Base-by-base conservation (phyloP, 2,797 vertebrate genomes). In the Periophthalmus magnuspinnatus region DNA sequence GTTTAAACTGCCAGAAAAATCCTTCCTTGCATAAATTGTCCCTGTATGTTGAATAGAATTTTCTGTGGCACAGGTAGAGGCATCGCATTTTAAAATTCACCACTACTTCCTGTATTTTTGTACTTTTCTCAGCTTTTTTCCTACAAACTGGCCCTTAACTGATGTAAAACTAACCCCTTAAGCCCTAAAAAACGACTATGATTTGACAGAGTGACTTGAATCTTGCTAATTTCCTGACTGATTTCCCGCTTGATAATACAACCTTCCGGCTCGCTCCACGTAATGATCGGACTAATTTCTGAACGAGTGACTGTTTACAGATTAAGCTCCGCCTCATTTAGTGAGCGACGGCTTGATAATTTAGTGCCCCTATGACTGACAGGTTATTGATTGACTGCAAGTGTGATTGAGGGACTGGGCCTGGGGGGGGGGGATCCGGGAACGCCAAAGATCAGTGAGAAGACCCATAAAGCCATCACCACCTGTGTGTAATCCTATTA, bases 311-410 rank as follows among this genome's bases (percentile, higher is more conserved):
- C 74, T 69, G 83, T 86, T 86, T 73, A 72, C n/a, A 52, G 47
- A 66, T 62, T 34, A 77, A 74, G 54, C 74, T 68, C 69, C 61
- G 68, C 66, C 74, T 76, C 74, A 87, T 85, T 87, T 86, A 82
- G 54, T 34, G 74, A 78, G 72, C 74, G 79, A 67, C 70, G 81
- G 75, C 62, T 64, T 36, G 70, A 80, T 72, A 70, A 86, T 88
- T 88, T 81, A 78, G 77, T 70, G 77, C 67, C n/a, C 67, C 72
- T 78, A 58, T 78, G 82, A 78, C 59, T 68, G 81, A 82, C 81
- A 78, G 76, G 79, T 81, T 81, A 78, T 82, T 83, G 79, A 85
- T 63, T 78, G 79, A 84, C 74, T 78, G 79, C 74, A 66, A 79
- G 66, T 71, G 77, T 82, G 79, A 85, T 81, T 72, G 67, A 78